phyloP scores from a whole-genome alignment of 2,797 vertebrate species.

The Chelon auratus region DNA sequence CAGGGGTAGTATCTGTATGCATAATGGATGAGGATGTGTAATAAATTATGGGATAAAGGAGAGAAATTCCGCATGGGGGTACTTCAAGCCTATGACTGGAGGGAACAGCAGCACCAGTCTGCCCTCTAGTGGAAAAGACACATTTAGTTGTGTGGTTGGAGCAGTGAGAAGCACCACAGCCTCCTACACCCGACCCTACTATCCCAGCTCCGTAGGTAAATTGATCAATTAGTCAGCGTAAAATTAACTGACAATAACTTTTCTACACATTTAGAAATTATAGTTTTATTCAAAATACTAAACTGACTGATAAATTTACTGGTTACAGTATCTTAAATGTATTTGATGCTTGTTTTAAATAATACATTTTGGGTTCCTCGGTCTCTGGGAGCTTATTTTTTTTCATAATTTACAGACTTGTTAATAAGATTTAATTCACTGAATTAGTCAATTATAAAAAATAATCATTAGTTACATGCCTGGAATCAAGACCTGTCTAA shows the following conservation, averaged over 20 bases:
- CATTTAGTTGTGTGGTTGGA: background rate
- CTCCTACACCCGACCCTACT: too few relatives aligned
- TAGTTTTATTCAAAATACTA: background rate
- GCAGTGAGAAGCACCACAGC: background rate
- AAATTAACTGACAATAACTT: background rate
- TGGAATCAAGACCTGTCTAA: background rate
- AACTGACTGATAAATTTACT: background rate
- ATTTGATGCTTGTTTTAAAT: background rate
- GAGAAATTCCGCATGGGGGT: conserved; percentile 29
- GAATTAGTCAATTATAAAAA: too few relatives aligned
- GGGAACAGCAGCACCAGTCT: conserved; percentile 30
- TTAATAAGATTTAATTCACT: too few relatives aligned
- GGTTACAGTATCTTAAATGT: background rate
- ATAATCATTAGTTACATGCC: background rate
- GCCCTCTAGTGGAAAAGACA: conserved; percentile 70
- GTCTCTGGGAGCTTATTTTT: too few relatives aligned
- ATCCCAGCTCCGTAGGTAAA: background rate
- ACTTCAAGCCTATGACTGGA: conserved; percentile 2
- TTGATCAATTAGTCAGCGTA: background rate
- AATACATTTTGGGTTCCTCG: background rate
- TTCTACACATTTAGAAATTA: background rate
- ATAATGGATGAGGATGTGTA: conserved; percentile 64
- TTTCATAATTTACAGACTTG: too few relatives aligned
- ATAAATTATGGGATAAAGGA: conserved; percentile 63
- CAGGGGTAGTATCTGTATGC: conserved; percentile 44